Evolutionary conservation across 2,888 invertebrate genomes (phyloP).

Genomic region (Sarcophaga variegata): DNA sequence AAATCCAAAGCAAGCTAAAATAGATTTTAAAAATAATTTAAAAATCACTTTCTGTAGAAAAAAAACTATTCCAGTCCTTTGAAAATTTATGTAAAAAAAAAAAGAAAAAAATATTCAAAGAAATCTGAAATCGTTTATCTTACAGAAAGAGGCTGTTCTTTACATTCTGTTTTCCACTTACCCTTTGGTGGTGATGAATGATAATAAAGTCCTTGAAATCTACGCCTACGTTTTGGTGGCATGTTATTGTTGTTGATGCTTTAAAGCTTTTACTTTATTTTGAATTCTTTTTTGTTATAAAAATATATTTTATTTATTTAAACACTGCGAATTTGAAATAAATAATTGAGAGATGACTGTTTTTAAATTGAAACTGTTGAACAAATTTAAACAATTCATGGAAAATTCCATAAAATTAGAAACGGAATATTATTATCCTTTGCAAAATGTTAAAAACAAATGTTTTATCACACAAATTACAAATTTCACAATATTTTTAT

Average conservation of each 20-base stretch:
- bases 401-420: conserved; percentile 20
- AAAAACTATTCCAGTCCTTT: background rate
- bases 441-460: background rate
- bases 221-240: conserved; percentile 81
- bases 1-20: no score
- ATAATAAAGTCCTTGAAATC: conserved; percentile 81
- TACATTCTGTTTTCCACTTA: conserved; percentile 73
- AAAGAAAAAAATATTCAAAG: background rate
- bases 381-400: background rate
- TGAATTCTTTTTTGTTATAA: background rate
- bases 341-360: background rate
- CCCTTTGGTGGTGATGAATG: conserved; percentile 82
- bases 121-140: no score
- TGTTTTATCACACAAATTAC: conserved; percentile 12
- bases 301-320: background rate
- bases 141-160: background rate
- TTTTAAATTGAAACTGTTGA: background rate
- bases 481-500: conserved; percentile 14
- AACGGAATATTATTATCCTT: background rate
- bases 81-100: background rate
- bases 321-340: background rate
- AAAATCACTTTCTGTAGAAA: no score
- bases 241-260: conserved; percentile 70
- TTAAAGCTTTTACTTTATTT: background rate
- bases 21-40: no score